phyloP scores from a whole-genome alignment of 2,888 invertebrate species.

The Podotricha telesiphe region DNA sequence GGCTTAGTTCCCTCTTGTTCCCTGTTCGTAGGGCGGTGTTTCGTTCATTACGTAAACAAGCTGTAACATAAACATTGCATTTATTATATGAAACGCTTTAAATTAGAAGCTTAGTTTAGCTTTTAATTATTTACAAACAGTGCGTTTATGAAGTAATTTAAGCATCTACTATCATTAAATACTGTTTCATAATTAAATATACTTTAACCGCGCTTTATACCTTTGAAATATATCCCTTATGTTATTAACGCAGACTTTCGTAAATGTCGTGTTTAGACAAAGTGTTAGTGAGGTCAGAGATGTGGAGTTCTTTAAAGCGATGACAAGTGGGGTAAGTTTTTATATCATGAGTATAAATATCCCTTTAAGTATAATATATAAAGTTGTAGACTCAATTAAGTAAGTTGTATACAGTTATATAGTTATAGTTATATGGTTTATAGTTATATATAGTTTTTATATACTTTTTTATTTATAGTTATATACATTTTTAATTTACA shows the following conservation, averaged over 20 bases:
- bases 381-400: too few species aligned
- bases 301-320: constrained; percentile 73
- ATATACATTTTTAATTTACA: too few species aligned
- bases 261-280: constrained; percentile 70
- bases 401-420: too few species aligned
- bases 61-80: constrained; percentile 64
- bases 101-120: neutral
- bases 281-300: constrained; percentile 65
- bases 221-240: constrained; percentile 66
- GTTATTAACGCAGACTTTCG: constrained; percentile 51
- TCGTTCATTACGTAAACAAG: constrained; percentile 73
- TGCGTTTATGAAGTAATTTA: neutral
- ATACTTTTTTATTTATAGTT: too few species aligned
- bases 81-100: constrained; percentile 20
- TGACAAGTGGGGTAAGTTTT: constrained; percentile 72
- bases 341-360: neutral
- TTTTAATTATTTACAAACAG: neutral
- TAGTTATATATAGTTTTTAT: too few species aligned
- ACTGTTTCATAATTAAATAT: constrained; percentile 3
- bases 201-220: constrained; percentile 45
- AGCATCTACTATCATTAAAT: constrained; percentile 5
- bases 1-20: constrained; percentile 74
- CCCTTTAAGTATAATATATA: neutral
- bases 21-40: constrained; percentile 74
- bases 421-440: too few species aligned